Conservation (phyloP, 1,140 invertebrate species). For the Ylistrum balloti region DNA sequence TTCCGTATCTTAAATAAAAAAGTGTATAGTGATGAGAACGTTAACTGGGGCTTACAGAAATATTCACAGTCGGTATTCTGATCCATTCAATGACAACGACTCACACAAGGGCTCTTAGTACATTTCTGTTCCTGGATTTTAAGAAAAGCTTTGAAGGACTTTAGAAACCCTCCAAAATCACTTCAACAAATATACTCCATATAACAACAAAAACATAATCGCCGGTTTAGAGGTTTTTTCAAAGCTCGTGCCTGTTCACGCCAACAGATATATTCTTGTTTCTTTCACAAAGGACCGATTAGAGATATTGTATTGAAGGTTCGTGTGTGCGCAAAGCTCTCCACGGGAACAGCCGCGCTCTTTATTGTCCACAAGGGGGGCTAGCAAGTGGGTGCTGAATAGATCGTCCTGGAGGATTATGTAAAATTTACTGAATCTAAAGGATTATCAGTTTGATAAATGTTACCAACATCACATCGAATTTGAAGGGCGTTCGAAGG, state of each 20-base stretch:
- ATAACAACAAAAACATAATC: constrained; percentile 19
- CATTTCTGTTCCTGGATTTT: constrained; percentile 19
- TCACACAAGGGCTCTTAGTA: neutral
- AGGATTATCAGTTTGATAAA: constrained; percentile 21
- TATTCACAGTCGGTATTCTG: neutral
- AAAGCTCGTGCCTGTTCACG: neutral
- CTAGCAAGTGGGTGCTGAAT: constrained; percentile 31
- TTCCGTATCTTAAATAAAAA: constrained; percentile 38
- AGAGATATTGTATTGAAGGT: neutral
- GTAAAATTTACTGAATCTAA: constrained; percentile 36
- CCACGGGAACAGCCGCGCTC: neutral
- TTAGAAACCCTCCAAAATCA: constrained; percentile 19
- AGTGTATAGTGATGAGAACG: neutral
- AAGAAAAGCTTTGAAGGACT: constrained; percentile 31
- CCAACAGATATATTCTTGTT: constrained; percentile 18
- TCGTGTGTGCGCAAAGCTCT: neutral
- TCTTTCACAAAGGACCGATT: constrained; percentile 23
- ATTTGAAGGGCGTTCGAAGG: neutral
- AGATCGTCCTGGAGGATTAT: constrained; percentile 1
- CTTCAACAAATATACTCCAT: constrained; percentile 28
- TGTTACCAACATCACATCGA: neutral
- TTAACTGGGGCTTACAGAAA: constrained; percentile 14
- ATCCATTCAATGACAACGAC: constrained; percentile 25
- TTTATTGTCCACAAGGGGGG: constrained; percentile 19
- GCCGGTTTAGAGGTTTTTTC: neutral